These are phyloP conservation scores for Leucophenga maculata DNA, from an alignment of 2,888 invertebrate genomes.

Conservation along the genomic window DNA sequence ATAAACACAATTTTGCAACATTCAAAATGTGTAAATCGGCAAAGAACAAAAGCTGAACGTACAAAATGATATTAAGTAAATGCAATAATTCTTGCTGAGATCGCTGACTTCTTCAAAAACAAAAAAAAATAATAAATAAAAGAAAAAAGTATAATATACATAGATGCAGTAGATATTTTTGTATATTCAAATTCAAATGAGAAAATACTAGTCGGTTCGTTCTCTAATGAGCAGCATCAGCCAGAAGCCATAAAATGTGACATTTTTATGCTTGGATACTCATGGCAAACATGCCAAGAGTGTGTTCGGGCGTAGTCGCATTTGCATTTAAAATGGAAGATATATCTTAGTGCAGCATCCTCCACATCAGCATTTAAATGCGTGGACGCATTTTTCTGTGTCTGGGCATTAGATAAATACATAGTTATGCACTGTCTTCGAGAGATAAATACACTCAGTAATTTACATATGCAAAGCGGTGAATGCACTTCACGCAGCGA, in stretches of 20 bases:
- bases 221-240: constrained; percentile 3
- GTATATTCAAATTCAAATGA: background rate
- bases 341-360: no score
- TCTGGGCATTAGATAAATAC: background rate
- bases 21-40: background rate
- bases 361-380: no score
- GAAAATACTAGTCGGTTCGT: background rate
- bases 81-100: background rate
- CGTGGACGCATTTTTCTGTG: no score
- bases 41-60: background rate
- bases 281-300: background rate
- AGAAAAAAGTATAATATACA: background rate
- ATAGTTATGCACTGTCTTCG: background rate
- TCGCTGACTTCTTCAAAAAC: background rate
- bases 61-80: background rate
- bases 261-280: constrained; percentile 17
- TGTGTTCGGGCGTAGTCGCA: background rate
- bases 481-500: background rate
- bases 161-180: background rate
- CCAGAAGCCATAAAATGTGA: constrained; percentile 10
- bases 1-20: background rate
- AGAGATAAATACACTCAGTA: background rate
- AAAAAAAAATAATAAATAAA: background rate
- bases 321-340: no score
- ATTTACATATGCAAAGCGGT: constrained; percentile 6